Evolutionary conservation across 2,888 invertebrate genomes (phyloP).

Genomic region (Platycnemis pennipes): DNA sequence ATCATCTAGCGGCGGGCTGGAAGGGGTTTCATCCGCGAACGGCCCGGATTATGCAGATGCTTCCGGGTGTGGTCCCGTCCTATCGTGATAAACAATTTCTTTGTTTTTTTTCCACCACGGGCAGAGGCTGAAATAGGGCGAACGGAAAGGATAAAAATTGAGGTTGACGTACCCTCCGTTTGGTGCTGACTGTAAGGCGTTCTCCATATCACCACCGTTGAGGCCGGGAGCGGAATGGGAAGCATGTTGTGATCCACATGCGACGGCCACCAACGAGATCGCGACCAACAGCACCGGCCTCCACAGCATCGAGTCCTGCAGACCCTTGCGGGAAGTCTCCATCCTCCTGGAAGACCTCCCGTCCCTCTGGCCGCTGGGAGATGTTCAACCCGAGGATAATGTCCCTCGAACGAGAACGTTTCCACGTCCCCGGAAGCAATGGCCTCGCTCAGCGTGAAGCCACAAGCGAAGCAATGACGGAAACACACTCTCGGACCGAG

Average conservation of each 20-base stretch:
- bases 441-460: not conserved
- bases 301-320: not conserved
- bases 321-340: constrained; percentile 3
- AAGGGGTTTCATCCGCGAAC: constrained; percentile 35
- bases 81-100: not conserved
- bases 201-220: constrained; percentile 69
- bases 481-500: not conserved
- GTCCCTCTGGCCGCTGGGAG: not conserved
- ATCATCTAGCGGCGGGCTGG: constrained; percentile 9
- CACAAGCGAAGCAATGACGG: not conserved
- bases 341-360: constrained; percentile 20
- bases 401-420: not conserved
- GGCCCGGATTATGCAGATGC: not conserved
- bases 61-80: constrained; percentile 48
- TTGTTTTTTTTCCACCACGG: not conserved
- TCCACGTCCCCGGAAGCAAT: not conserved
- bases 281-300: constrained; percentile 55
- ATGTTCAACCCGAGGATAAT: not conserved
- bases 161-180: constrained; percentile 69
- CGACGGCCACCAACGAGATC: constrained; percentile 41
- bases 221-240: constrained; percentile 54
- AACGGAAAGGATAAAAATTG: not conserved
- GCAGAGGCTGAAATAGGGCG: not conserved
- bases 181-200: constrained; percentile 69
- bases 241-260: constrained; percentile 15